A percentile compares a stretch with the other conserved stretches of the same genome.
Conservation (phyloP, 2,797 vertebrate genomes). For the Poliocrania exsul region DNA sequence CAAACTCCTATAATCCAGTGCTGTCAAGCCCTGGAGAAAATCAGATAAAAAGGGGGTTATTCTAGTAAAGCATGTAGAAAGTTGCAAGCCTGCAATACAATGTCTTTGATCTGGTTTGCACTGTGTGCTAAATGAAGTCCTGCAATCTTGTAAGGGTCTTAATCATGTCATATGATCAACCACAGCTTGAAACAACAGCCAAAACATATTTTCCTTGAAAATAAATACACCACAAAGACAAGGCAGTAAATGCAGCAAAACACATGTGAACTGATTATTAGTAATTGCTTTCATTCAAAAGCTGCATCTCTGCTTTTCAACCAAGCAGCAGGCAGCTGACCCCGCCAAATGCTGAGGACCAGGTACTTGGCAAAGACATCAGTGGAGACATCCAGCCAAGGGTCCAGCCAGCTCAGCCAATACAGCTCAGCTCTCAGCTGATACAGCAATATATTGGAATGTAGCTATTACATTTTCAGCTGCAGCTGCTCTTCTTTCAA, state of each 20-base stretch:
- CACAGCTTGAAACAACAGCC: slow-evolving; percentile 1
- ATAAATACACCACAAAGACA: background rate
- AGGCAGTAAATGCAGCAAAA: background rate
- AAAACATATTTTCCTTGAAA: background rate
- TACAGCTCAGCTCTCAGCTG: background rate
- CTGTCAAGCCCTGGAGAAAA: slow-evolving; percentile 35
- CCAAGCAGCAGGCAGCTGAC: background rate
- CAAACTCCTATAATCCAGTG: slow-evolving; percentile 29
- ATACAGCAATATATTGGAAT: background rate
- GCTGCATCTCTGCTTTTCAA: background rate
- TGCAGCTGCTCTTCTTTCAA: background rate
- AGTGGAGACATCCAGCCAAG: background rate
- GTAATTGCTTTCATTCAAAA: slow-evolving; percentile 27
- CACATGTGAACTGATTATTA: background rate
- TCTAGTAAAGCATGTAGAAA: slow-evolving; percentile 29
- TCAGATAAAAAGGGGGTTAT: slow-evolving; percentile 1
- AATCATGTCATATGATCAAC: background rate
- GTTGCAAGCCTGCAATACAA: background rate
- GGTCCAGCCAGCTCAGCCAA: background rate
- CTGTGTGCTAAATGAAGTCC: slow-evolving; percentile 21
- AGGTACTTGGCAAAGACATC: background rate
- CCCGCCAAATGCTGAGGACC: background rate
- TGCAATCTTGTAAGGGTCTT: slow-evolving; percentile 14
- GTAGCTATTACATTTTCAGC: background rate
- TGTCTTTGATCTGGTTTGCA: background rate